phyloP scores from a whole-genome alignment of 1,140 invertebrate species.

The Ceratosolen fusciceps region DNA sequence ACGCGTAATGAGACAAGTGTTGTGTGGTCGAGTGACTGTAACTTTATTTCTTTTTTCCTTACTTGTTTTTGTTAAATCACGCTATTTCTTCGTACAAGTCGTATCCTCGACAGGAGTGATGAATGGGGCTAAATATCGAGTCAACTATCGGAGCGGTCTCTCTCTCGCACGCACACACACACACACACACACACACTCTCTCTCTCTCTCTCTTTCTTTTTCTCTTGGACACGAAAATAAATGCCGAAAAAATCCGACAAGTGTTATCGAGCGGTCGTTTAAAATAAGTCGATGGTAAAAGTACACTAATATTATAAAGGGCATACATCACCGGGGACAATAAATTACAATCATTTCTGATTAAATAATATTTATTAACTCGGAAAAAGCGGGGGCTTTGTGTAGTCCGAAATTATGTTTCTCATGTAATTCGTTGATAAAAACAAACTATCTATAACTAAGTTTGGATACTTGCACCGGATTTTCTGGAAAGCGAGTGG shows the following conservation, averaged over 20 bases:
- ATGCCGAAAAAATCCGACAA: not conserved
- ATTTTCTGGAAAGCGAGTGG: no score
- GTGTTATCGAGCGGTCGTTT: not conserved
- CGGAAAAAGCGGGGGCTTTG: no score
- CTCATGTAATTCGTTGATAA: no score
- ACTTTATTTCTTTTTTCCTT: not conserved
- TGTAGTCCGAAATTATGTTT: no score
- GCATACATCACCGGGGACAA: not conserved
- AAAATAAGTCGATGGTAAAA: constrained; percentile 2
- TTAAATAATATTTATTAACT: constrained; percentile 2
- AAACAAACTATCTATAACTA: no score
- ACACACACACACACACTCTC: no score
- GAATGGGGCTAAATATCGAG: constrained; percentile 1
- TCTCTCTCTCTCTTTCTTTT: no score
- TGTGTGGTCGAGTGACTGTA: no score
- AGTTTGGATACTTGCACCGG: no score
- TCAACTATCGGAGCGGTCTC: not conserved
- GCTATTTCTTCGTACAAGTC: not conserved
- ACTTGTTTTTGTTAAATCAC: not conserved
- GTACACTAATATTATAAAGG: not conserved
- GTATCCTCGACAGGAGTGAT: not conserved
- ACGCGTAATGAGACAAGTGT: no score
- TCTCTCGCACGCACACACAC: no score
- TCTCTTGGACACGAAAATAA: not conserved
- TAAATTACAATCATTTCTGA: not conserved